Conservation (phyloP, 2,888 invertebrate species). For the Dicyrtoma fusca region DNA sequence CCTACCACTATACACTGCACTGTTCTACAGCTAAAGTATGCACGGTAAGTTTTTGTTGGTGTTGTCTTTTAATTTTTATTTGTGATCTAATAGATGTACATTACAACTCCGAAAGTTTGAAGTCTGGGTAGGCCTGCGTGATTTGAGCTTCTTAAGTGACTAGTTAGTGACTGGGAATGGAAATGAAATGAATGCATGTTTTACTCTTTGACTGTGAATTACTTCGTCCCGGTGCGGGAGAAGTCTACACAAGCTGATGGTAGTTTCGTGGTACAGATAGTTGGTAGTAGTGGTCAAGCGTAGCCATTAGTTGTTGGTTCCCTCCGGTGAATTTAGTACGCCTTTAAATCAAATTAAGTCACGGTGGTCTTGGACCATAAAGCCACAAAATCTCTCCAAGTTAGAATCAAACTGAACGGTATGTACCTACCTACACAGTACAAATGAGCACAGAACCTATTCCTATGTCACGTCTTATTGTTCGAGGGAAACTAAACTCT, state of each 20-base stretch:
- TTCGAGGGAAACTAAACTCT: too few species aligned
- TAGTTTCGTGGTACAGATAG: too few species aligned
- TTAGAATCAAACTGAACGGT: neutral
- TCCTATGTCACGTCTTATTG: too few species aligned
- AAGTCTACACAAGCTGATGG: too few species aligned
- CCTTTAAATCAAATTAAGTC: constrained; percentile 38
- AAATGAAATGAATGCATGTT: neutral
- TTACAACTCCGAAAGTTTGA: neutral
- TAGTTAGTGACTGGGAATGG: too few species aligned
- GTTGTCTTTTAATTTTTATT: neutral
- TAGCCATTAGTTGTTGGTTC: constrained; percentile 23
- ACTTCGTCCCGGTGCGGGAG: constrained; percentile 4
- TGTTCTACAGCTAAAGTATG: too few species aligned
- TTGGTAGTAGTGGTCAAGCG: constrained; percentile 16
- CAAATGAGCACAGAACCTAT: too few species aligned
- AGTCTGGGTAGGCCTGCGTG: neutral
- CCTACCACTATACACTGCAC: too few species aligned
- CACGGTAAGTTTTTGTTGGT: too few species aligned
- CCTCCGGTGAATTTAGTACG: constrained; percentile 31
- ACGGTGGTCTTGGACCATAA: constrained; percentile 31
- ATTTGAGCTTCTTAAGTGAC: neutral
- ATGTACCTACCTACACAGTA: too few species aligned
- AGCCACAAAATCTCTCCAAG: constrained; percentile 7
- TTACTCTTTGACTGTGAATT: neutral
- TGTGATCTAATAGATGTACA: neutral